Evolutionary conservation across 1,140 invertebrate genomes (phyloP).

Genomic region (Eueides isabella): DNA sequence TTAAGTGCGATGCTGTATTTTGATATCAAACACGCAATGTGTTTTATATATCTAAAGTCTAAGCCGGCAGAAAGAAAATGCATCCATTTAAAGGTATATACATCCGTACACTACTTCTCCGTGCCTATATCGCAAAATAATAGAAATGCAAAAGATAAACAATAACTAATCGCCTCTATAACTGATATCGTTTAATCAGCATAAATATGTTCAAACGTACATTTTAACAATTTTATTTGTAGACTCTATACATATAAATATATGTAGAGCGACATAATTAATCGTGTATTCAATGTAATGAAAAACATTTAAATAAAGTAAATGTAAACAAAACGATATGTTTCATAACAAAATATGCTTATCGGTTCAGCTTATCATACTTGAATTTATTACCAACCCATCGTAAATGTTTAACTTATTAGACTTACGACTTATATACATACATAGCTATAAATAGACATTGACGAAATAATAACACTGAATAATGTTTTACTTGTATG

Average conservation of each 20-base stretch:
- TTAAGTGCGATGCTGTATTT: not conserved
- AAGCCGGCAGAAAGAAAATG: not conserved
- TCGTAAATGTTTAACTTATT: conserved; percentile 25
- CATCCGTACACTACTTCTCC: not conserved
- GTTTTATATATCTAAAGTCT: not conserved
- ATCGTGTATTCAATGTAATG: not conserved
- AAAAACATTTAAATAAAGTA: conserved; percentile 9
- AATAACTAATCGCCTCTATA: not conserved
- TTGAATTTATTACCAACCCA: conserved; percentile 22
- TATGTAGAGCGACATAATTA: not conserved
- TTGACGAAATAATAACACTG: not conserved
- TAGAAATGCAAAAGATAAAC: not conserved
- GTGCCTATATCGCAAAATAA: not conserved
- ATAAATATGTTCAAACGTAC: too few species aligned
- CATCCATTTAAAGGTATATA: not conserved
- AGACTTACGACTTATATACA: conserved; percentile 3
- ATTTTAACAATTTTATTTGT: not conserved
- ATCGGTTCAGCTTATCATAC: conserved; percentile 17
- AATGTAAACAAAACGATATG: conserved; percentile 15
- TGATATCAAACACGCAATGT: conserved; percentile 1
- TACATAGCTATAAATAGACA: not conserved
- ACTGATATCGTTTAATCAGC: not conserved
- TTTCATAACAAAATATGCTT: conserved; percentile 29
- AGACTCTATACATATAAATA: not conserved
- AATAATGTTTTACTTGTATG: too few species aligned